Conservation (phyloP, 2,888 invertebrate species). For the Dolomedes plantarius region DNA sequence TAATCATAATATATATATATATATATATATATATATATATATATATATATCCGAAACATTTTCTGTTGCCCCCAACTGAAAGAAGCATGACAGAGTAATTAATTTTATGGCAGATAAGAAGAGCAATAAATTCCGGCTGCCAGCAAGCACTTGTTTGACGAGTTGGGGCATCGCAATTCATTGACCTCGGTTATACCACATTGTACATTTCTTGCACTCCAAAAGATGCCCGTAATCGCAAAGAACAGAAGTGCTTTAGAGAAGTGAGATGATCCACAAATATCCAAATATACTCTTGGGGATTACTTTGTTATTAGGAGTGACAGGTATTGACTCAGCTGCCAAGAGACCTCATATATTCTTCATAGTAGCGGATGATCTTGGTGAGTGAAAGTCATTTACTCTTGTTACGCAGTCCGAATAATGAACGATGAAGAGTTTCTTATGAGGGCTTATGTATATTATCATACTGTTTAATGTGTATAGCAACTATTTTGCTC, state of each 20-base stretch:
- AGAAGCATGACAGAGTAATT: too few relatives aligned
- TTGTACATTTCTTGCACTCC: conserved; percentile 5
- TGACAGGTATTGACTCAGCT: neutral
- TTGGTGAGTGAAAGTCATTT: conserved; percentile 48
- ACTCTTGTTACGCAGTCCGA: too few relatives aligned
- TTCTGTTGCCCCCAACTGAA: too few relatives aligned
- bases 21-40: too few relatives aligned
- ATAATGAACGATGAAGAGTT: too few relatives aligned
- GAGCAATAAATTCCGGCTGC: too few relatives aligned
- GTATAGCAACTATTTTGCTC: too few relatives aligned
- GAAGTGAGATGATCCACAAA: conserved; percentile 23
- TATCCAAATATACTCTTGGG: neutral
- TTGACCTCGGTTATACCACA: conserved; percentile 43
- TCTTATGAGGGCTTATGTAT: too few relatives aligned
- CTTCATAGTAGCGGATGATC: conserved; percentile 67
- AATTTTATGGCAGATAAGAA: too few relatives aligned
- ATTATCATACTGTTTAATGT: too few relatives aligned
- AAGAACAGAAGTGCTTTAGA: neutral
- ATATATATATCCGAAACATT: too few relatives aligned
- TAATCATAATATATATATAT: too few relatives aligned
- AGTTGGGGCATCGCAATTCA: conserved; percentile 25
- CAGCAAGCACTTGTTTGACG: conserved; percentile 51
- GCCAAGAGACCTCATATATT: conserved; percentile 57
- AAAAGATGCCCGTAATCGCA: neutral
- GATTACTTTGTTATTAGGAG: neutral